Base-by-base conservation (phyloP, 2,113 vertebrate species). In the Pseudopipra pipra region DNA sequence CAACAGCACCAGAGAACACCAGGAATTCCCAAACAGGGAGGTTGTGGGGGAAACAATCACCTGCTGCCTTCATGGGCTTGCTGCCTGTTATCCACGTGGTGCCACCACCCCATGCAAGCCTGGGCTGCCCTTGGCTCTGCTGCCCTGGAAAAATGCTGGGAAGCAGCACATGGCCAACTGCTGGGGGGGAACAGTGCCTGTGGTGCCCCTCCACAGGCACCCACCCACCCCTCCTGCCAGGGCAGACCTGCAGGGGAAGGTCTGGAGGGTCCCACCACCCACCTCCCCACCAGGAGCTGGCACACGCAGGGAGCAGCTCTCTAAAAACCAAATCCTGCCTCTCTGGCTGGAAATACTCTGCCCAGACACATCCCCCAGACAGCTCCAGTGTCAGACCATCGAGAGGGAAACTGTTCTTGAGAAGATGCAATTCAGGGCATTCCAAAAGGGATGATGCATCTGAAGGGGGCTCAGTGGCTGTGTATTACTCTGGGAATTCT, bases 331-430 rank as follows among this genome's bases (percentile, higher is more conserved):
- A 20, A 4, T 1, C 43, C 44, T 63, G 67, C 58, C 39, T 46
- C 52, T 73, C 56, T 56, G 72, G 15, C 5, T 33, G 44, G 62
- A 71, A 90, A 83, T 5, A 4, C 12, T 37, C 41, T 49, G 16
- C 37, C 62, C 63, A 46, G 47, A 79, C 2, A 0, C 37, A 54
- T 12, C n/a, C 58, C 44, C 4, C 61, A 21, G 68, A 9, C 47
- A 43, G 11, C 21, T 51, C 27, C 49, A 6, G 18, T 2, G 39
- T 21, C 18, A 51, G 46, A 15, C 11, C 65, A 44, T 0, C 0
- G 14, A 54, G 33, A 58, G 37, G 37, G 37, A 83, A 37, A 61
- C 1, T 15, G 28, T 4, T 15, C 47, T 46, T 17, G 35, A 71
- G 66, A 25, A 63, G 25, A 21, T 11, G 44, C 41, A 44, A 0